Base-by-base conservation (phyloP, 2,113 vertebrate species). In the Myiozetetes cayanensis region DNA sequence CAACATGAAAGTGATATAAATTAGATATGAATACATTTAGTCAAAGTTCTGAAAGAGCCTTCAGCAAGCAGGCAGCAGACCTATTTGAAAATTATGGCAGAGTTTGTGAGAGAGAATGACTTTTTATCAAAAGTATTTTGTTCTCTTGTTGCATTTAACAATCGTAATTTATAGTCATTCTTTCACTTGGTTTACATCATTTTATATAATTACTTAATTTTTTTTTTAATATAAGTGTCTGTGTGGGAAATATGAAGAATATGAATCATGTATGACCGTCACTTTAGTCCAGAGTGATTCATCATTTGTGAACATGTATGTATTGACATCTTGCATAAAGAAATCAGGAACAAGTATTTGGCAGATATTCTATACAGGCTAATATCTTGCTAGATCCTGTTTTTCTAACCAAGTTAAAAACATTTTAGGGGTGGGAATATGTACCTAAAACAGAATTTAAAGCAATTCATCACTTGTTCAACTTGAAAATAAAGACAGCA, bases 91-190 rank as follows among this genome's bases (percentile, higher is more conserved):
- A 90, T 53, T 65, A 68, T 56, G 30, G 49, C 43, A 68, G 39
- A 77, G 67, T 90, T 85, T 70, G 43, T 66, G 79, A 78, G 78
- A 93, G 66, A 58, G 3, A 61, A 15, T 8, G 71, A 87, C 25
- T 85, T 84, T 49, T 85, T 46, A 76, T 66, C 53, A 94, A 24
- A 93, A 89, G n/a, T 85, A 50, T 59, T 95, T 93, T 89, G 56
- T 89, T 94, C 37, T 82, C 76, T 91, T 79, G 12, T 58, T 86
- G 24, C 68, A 83, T 71, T 65, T 87, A 41, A 78, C 87, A 35
- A 63, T 3, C 28, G 28, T 56, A 55, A 76, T 85, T 89, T 95
- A 46, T 39, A 75, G 47, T 67, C 1, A 65, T 85, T 86, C 47
- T 82, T 65, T 79, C 78, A 19, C 65, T 90, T 91, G 46, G 35